Conservation (phyloP, 2,888 invertebrate genomes). For the Caenorhabditis afra region DNA sequence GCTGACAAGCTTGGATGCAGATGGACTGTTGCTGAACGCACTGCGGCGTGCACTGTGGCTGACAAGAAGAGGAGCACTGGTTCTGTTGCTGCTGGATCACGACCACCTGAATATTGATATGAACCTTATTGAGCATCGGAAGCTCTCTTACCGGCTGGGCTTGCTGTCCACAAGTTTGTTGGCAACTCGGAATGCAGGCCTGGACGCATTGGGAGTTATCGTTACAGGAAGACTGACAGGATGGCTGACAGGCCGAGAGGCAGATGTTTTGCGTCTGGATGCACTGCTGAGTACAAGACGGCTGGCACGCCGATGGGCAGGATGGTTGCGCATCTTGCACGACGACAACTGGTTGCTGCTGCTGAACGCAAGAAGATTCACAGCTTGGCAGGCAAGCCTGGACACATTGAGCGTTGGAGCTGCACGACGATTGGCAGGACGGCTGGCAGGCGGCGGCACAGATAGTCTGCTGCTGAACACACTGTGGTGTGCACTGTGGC, state of each 20-base stretch:
- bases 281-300: constrained; percentile 70
- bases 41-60: constrained; percentile 64
- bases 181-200: constrained; percentile 74
- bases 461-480: constrained; percentile 73
- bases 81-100: constrained; percentile 59
- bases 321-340: constrained; percentile 53
- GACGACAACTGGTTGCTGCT: constrained; percentile 57
- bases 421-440: constrained; percentile 71
- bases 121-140: neutral
- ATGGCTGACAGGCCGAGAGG: constrained; percentile 71
- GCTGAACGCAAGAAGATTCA: constrained; percentile 72
- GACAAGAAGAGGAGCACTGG: constrained; percentile 63
- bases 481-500: constrained; percentile 71
- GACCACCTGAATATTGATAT: constrained; percentile 45
- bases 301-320: constrained; percentile 58
- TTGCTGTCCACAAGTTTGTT: constrained; percentile 72
- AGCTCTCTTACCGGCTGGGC: constrained; percentile 31
- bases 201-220: constrained; percentile 75
- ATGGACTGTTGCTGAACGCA: constrained; percentile 61
- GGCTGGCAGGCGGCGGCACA: constrained; percentile 73
- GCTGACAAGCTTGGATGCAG: constrained; percentile 70
- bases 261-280: constrained; percentile 73
- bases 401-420: constrained; percentile 74
- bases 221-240: constrained; percentile 70
- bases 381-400: constrained; percentile 75